Evolutionary conservation across 2,797 vertebrate genomes (phyloP), one percentile per base, ranked within the genome.

Genomic region (Myoxocephalus aenaeus): DNA sequence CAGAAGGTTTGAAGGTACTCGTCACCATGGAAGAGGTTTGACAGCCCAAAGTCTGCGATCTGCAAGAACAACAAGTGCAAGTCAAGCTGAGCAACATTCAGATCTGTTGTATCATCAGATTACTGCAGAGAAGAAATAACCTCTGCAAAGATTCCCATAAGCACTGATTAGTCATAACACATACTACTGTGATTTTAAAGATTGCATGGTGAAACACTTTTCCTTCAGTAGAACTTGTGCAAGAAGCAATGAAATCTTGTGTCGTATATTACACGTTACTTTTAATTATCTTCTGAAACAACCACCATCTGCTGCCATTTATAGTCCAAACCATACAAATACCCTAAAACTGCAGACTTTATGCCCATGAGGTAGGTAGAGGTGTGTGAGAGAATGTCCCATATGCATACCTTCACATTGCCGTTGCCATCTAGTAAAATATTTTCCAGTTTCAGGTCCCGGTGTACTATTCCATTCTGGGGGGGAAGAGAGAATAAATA

Each of bases 11-110:
- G 97, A 51, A 99, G 96, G 59, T 95, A 96, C 68, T 95, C 94
- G 29, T 97, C 97, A 1, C 95, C 90, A 50, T 95, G 96, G 93
- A 96, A 99, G 25, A 98, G 93, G 27, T 98, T 99, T 10, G 98
- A 99, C 70, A 99, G 92, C 9, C 98, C 98, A 2, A 99, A 99
- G 82, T 99, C 98, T 6, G 98, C 98, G 0, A 99, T 99, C 98
- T 99, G 75, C 57, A 62, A 75, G 17, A 86, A 29, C 6, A 77
- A 46, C 4, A 48, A 57, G 15, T 1, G 40, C 3, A 34, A 0
- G 22, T 77, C 29, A 67, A 10, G 6, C 0, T 53, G 38, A 57
- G 56, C 18, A 1, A 3, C 10, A 42, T 20, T 42, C 32, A 15
- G 17, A 74, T 20, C 22, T 8, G 51, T 53, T 14, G 22, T 1